phyloP scores from a whole-genome alignment of 64 coral and sea anemone species.

The Platygyra sinensis region DNA sequence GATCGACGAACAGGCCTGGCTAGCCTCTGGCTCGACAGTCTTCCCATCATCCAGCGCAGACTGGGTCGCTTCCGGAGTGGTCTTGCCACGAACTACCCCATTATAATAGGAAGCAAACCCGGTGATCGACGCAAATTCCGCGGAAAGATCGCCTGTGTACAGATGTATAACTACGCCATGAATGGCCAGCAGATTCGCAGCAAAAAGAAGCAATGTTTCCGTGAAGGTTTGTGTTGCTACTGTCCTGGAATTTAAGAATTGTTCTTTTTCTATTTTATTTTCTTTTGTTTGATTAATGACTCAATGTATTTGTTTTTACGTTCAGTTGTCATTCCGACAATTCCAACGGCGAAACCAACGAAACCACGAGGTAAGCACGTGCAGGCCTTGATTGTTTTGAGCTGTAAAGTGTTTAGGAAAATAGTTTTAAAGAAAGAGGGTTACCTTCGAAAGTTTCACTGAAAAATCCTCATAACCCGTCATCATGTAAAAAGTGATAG shows the following conservation, averaged over 20 bases:
- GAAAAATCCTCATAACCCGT: too few relatives aligned
- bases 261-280: too few relatives aligned
- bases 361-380: constrained; percentile 4
- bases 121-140: constrained; percentile 39
- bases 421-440: too few relatives aligned
- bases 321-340: neutral
- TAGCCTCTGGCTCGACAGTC: constrained; percentile 39
- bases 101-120: constrained; percentile 58
- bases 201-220: constrained; percentile 50
- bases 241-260: too few relatives aligned
- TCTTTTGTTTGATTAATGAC: too few relatives aligned
- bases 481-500: too few relatives aligned
- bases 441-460: too few relatives aligned
- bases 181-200: constrained; percentile 25
- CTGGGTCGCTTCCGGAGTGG: constrained; percentile 38
- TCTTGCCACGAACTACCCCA: constrained; percentile 53
- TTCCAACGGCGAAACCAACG: neutral
- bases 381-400: too few relatives aligned
- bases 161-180: constrained; percentile 68
- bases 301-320: neutral
- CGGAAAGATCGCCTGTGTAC: constrained; percentile 73
- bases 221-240: neutral
- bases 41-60: constrained; percentile 18
- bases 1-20: constrained; percentile 42
- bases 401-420: too few relatives aligned